Conservation (phyloP, 1,140 invertebrate genomes). For the Diorhabda carinulata region DNA sequence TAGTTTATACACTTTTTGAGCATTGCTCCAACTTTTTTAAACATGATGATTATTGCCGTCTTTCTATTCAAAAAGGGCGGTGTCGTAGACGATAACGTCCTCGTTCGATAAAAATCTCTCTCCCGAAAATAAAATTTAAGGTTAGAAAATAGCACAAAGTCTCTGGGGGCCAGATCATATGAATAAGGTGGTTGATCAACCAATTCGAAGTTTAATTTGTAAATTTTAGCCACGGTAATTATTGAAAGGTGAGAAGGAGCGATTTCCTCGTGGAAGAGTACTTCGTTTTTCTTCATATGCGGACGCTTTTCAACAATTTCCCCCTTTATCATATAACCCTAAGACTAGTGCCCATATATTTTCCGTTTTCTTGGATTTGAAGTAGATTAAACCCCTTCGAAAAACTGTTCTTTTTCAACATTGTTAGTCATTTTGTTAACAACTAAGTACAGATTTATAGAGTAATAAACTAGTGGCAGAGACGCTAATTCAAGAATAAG, state of each 20-base stretch:
- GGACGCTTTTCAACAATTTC: not conserved
- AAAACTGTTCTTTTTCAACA: too few relatives aligned
- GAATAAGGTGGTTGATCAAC: not conserved
- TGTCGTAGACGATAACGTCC: not conserved
- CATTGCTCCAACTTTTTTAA: too few relatives aligned
- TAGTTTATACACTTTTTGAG: too few relatives aligned
- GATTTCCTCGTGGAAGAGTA: not conserved
- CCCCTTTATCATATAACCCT: not conserved
- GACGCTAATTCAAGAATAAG: too few relatives aligned
- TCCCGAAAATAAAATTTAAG: not conserved
- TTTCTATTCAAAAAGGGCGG: not conserved
- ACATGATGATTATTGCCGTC: not conserved
- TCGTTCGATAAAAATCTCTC: not conserved
- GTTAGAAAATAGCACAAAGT: not conserved
- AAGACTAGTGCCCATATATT: too few relatives aligned
- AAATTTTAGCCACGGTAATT: not conserved
- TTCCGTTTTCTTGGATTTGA: too few relatives aligned
- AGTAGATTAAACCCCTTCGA: too few relatives aligned
- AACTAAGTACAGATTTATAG: too few relatives aligned
- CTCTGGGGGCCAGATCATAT: not conserved
- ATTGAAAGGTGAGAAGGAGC: not conserved
- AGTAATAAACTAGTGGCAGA: too few relatives aligned
- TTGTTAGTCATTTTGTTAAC: too few relatives aligned
- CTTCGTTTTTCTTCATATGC: not conserved
- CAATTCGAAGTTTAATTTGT: not conserved